Conservation (phyloP, 2,797 vertebrate genomes). For the Chelonia mydas region DNA sequence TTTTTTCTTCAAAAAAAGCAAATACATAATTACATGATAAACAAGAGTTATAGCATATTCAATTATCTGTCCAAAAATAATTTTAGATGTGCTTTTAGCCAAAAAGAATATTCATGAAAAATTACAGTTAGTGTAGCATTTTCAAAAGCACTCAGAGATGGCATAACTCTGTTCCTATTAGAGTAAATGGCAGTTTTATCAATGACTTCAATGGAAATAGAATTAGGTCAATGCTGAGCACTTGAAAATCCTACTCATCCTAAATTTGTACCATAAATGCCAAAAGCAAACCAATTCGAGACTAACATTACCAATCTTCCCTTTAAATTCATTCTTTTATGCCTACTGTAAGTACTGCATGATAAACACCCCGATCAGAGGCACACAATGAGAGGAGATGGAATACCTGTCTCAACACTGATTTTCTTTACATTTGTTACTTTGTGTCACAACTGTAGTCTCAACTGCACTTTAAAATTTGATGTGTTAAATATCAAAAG, state of each 20-base stretch:
- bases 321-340: neutral
- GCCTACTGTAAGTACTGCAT: neutral
- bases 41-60: neutral
- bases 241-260: neutral
- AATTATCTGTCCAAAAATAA: neutral
- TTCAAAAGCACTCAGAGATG: neutral
- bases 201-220: neutral
- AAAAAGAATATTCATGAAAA: neutral
- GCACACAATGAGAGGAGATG: neutral
- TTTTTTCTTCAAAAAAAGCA: neutral
- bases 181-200: neutral
- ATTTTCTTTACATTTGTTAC: neutral
- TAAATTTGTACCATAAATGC: neutral
- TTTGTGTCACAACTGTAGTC: accelerated
- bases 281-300: neutral
- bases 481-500: neutral
- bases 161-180: neutral
- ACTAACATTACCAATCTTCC: neutral
- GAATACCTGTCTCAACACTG: neutral
- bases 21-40: neutral
- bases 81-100: neutral
- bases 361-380: neutral
- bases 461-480: neutral
- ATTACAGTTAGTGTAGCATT: neutral
- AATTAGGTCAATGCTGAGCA: neutral